These are phyloP conservation scores for Gobio gobio DNA, from an alignment of 2,113 vertebrate genomes.

Conservation along the genomic window DNA sequence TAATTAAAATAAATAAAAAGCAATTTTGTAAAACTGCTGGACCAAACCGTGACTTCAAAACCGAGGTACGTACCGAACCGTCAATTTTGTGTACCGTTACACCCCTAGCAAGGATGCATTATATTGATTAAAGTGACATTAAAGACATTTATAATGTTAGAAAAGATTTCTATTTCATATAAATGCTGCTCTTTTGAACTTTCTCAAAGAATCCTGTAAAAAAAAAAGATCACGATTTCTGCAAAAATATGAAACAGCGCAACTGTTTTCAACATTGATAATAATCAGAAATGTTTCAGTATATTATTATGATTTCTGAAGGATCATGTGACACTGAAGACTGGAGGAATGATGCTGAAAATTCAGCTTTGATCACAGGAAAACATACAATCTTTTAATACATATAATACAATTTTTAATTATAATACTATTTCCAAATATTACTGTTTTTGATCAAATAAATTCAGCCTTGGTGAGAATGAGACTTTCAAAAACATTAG, in stretches of 20 bases:
- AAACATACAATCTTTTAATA: no score
- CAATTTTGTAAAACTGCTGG: no score
- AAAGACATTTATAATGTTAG: not conserved
- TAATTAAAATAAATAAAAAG: no score
- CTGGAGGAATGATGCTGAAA: not conserved
- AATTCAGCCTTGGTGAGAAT: not conserved
- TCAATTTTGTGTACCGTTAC: no score
- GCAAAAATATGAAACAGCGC: not conserved
- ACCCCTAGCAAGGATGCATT: not conserved
- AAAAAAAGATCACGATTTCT: not conserved
- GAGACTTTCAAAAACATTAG: not conserved
- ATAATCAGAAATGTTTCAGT: no score
- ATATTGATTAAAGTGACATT: not conserved
- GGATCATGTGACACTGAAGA: not conserved
- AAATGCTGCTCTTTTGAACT: not conserved
- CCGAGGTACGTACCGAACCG: no score
- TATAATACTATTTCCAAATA: not conserved
- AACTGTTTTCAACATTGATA: not conserved
- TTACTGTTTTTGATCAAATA: not conserved
- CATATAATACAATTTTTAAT: no score
- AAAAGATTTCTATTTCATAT: not conserved
- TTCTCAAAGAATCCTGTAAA: not conserved
- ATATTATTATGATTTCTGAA: not conserved
- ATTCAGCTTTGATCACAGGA: not conserved
- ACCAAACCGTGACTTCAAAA: no score